Percentiles rank a stretch among this genome's conserved stretches.
Evolutionary conservation across 2,113 vertebrate genomes (phyloP).

Genomic region (Oreochromis tanganicae): DNA sequence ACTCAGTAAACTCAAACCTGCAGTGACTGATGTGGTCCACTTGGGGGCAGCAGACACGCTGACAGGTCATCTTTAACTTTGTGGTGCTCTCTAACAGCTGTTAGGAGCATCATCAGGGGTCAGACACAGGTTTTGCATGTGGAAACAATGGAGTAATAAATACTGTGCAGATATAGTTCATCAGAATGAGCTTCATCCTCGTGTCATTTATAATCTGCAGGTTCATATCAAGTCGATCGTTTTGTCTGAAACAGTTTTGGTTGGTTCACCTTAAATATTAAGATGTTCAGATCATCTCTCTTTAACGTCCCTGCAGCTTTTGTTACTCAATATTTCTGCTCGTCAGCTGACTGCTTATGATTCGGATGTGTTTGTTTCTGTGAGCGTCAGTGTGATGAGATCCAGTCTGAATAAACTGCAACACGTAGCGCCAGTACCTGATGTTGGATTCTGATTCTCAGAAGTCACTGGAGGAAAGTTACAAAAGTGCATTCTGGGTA

Average conservation of each 20-base stretch:
- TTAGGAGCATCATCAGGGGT: background rate
- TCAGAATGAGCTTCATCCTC: background rate
- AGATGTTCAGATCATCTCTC: background rate
- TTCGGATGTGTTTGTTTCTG: fast-evolving
- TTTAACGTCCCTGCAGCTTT: background rate
- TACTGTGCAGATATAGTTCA: fast-evolving
- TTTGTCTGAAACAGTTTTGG: background rate
- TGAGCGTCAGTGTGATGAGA: background rate
- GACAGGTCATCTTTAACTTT: background rate
- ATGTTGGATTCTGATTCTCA: background rate
- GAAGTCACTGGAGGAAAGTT: background rate
- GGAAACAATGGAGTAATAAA: background rate
- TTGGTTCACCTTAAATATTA: background rate
- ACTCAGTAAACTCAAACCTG: background rate
- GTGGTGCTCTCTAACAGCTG: background rate
- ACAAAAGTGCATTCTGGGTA: background rate
- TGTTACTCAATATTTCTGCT: background rate
- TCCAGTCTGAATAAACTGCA: background rate
- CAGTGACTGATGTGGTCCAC: background rate
- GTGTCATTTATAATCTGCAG: background rate
- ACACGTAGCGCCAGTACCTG: background rate
- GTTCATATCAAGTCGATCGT: fast-evolving
- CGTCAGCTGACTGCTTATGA: background rate
- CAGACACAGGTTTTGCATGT: fast-evolving
- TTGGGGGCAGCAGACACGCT: background rate